Base-by-base conservation (phyloP, 2,113 vertebrate species). In the Upupa epops region DNA sequence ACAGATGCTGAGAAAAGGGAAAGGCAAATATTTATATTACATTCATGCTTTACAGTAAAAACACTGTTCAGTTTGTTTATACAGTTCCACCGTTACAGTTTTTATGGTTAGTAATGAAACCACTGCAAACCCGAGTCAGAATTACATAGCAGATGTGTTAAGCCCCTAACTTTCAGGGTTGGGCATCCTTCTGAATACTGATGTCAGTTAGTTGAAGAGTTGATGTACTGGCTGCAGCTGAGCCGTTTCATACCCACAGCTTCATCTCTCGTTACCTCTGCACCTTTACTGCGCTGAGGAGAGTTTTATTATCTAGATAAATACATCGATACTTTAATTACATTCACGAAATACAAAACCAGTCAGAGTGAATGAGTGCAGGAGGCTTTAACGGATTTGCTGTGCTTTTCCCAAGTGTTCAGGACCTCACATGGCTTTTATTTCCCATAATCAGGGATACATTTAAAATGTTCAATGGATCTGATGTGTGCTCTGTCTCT, bases 21-120 rank as follows among this genome's bases (percentile, higher is more conserved):
- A 98, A 98, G 97, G 96, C 97, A 98, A 97, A 98, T 98, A 98
- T 98, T 98, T 98, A 98, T 93, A 95, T 97, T 95, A 96, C 93
- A 96, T 98, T 97, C 96, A 97, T 97, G 98, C 98, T 98, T 98
- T 98, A 98, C 98, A 98, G 97, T 97, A 98, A 97, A 98, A 98
- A 97, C 97, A 96, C 96, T 97, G 97, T 98, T 98, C 89, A 86
- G 97, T 98, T 98, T 98, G 98, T 98, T 98, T 98, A 98, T 98
- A 97, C 97, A 98, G 98, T 98, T 98, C 97, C 97, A 98, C 98
- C 98, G 97, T 97, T 98, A 98, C 95, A 95, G 97, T 96, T 98
- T 98, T 98, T 98, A 98, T 98, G 97, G 98, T 97, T 96, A 96
- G 96, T 97, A 97, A 98, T 97, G 98, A 98, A 98, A 98, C 97